phyloP scores from a whole-genome alignment of 2,797 vertebrate genomes.

The Oreochromis grahami region DNA sequence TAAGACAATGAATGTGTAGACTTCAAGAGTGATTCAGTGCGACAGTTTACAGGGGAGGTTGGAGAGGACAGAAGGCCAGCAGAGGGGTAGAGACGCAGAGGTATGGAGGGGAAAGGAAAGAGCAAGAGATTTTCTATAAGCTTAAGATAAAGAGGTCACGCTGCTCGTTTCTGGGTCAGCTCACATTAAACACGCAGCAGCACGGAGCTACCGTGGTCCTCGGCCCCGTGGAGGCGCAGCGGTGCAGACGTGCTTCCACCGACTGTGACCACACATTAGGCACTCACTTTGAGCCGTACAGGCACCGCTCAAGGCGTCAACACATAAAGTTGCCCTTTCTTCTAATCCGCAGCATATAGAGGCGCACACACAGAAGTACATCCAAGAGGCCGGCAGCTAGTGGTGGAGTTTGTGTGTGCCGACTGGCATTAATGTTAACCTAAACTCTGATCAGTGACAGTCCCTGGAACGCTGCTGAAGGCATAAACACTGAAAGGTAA shows the following conservation, averaged over 20 bases:
- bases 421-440: constrained; percentile 45
- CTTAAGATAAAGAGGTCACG: constrained; percentile 69
- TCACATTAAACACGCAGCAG: constrained; percentile 54
- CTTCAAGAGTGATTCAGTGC: constrained; percentile 11
- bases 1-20: background rate
- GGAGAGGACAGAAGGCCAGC: constrained; percentile 11
- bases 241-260: constrained; percentile 55
- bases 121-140: constrained; percentile 46
- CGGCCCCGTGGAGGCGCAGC: constrained; percentile 35
- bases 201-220: constrained; percentile 24
- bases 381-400: constrained; percentile 22
- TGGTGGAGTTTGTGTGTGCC: background rate
- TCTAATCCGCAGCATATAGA: constrained; percentile 51
- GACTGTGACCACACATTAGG: constrained; percentile 63
- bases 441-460: constrained; percentile 36
- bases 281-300: constrained; percentile 50
- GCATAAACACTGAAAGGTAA: constrained; percentile 49
- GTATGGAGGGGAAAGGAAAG: background rate
- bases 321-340: constrained; percentile 64
- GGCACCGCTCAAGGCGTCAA: constrained; percentile 60
- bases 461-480: constrained; percentile 31
- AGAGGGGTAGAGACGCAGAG: background rate
- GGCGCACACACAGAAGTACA: constrained; percentile 9
- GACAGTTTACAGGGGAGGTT: constrained; percentile 2
- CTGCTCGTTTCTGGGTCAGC: constrained; percentile 63